Base-by-base conservation (phyloP, 37 sponge, comb jelly and placozoan species). In the Bolinopsis microptera region DNA sequence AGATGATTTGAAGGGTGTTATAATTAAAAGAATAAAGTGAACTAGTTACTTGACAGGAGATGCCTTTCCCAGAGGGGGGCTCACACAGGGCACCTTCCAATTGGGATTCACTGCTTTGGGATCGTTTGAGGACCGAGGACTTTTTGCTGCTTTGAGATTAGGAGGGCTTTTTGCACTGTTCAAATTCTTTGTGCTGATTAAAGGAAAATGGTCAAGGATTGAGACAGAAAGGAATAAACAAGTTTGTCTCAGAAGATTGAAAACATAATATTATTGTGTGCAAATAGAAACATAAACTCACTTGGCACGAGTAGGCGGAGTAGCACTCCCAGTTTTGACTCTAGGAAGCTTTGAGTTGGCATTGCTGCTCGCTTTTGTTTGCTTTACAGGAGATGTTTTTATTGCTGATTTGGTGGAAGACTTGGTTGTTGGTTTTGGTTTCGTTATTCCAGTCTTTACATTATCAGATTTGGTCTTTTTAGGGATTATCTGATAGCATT, bases 361-460 rank as follows among this genome's bases (percentile, higher is more conserved):
- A 77, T 77, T 77, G 80, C 32, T 77, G 32, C 28, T 5, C 21
- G 32, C 22, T 32, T 77, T 77, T 28, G 80, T 77, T 34, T 77
- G 27, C 13, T 77, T 77, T 77, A 32, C 80, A 32, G 80, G 27
- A 5, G 80, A 1, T 16, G 37, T 35, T 32, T 77, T 77, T 32
- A 18, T 34, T 77, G 35, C 35, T 77, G 35, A 32, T 18, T 35
- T 28, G 18, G 37, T 22, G 33, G 80, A 32, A 77, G 80, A 18
- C 13, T 48, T 48, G 5, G 61, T 48, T 5, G 61, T 0, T 77
- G 74, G 74, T n/a, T 77, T 77, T 32, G 32, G 21, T 77, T 77
- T 77, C 21, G 21, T 77, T 9, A 77, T 77, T 35, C 80, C 80
- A 35, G 80, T 77, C 37, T 77, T 77, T 18, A 77, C 37, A 77